Evolutionary conservation across 2,113 vertebrate species (phyloP), one percentile per base, ranked within the genome.

Genomic region (Petrocephalus zakoni): DNA sequence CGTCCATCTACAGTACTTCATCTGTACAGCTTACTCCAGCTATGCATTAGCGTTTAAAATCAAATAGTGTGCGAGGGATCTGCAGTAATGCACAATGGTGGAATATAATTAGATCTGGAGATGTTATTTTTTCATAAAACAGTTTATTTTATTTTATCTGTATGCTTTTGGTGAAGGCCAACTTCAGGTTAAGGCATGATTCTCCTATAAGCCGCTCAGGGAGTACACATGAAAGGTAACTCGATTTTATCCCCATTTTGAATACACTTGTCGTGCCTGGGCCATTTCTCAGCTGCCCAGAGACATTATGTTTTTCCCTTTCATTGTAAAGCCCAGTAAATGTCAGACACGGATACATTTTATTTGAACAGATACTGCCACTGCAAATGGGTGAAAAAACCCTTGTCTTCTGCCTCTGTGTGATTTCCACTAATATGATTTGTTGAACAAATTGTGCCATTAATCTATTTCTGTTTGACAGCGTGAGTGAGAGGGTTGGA

Each of bases 361-460:
- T 97, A 97, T 97, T 97, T 97, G 96, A 96, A 95, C 95, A 96
- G 96, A 96, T 96, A 96, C 95, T 91, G 91, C 94, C 89, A 94
- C 94, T 94, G 95, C 95, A 96, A 97, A 97, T 96, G 96, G 96
- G 94, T 95, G 95, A 95, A 95, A 93, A 92, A 93, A 95, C 95
- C 92, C 91, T n/a, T 90, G 93, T 95, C 94, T 93, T 94, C 94
- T 93, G 81, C 95, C 95, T 95, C 96, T 95, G 95, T 95, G 95
- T 89, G 95, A 95, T 88, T 88, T 88, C 53, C 2, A 25, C 53
- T 88, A 88, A 88, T 88, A 88, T 88, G 88, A 88, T 88, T 88
- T 97, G 96, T 97, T 96, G 96, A 97, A 96, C 96, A 97, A 97
- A 97, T 96, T 96, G 96, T 97, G 96, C 96, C 96, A 97, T 97